Conservation (phyloP, 2,113 vertebrate genomes). For the Podocnemis expansa region DNA sequence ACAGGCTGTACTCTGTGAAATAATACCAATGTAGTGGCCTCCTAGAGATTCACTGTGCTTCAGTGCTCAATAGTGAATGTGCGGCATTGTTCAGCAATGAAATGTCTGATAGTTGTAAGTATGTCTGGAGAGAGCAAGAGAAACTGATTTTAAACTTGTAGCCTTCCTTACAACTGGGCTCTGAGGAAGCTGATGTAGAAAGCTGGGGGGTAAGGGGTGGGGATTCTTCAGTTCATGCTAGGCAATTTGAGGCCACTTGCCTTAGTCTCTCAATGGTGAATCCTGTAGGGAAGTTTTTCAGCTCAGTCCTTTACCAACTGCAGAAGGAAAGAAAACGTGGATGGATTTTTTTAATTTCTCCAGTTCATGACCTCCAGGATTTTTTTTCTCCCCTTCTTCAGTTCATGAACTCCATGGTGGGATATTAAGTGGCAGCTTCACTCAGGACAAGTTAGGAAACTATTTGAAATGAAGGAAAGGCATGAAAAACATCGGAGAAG, state of each 20-base stretch:
- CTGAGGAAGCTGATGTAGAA: neutral
- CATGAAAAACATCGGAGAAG: neutral
- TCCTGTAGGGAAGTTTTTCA: neutral
- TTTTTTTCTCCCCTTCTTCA: neutral
- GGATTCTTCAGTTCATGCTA: neutral
- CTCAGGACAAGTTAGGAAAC: neutral
- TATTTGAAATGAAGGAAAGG: conserved; percentile 16
- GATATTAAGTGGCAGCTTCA: neutral
- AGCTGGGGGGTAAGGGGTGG: neutral
- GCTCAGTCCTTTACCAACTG: neutral
- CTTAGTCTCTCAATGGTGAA: neutral
- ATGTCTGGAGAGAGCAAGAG: conserved; percentile 24
- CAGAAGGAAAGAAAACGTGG: neutral
- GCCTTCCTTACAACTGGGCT: neutral
- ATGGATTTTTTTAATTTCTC: neutral
- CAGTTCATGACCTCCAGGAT: neutral
- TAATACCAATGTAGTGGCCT: conserved; percentile 17
- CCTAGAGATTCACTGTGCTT: neutral
- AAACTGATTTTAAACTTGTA: conserved; percentile 37
- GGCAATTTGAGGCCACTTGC: neutral
- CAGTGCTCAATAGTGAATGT: conserved; percentile 38
- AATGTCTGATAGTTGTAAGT: conserved; percentile 4
- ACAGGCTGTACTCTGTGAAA: neutral
- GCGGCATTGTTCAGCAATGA: conserved; percentile 23
- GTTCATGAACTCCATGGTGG: neutral